These are phyloP conservation scores for Coleophora flavipennella DNA, from an alignment of 2,888 invertebrate species.

Conservation along the genomic window DNA sequence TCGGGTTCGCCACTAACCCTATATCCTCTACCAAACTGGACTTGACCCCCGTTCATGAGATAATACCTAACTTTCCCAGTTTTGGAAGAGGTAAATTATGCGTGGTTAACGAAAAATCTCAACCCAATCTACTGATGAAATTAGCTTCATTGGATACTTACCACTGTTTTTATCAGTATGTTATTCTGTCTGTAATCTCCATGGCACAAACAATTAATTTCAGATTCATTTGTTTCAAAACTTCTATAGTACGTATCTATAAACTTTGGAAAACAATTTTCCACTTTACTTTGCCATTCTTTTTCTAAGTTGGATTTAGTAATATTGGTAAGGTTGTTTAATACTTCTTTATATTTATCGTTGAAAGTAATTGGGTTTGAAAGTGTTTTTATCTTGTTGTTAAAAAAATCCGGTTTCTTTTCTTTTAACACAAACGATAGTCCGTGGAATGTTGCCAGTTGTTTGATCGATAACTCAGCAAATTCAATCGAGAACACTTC, in stretches of 20 bases:
- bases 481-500: constrained; percentile 22
- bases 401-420: constrained; percentile 21
- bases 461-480: constrained; percentile 22
- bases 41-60: too few relatives aligned
- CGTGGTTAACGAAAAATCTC: too few relatives aligned
- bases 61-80: too few relatives aligned
- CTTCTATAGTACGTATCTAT: constrained; percentile 16
- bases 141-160: constrained; percentile 14
- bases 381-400: constrained; percentile 14
- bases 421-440: constrained; percentile 27
- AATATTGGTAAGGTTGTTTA: constrained; percentile 14
- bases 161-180: constrained; percentile 22
- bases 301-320: constrained; percentile 11
- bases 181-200: constrained; percentile 32
- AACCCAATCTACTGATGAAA: too few relatives aligned
- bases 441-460: constrained; percentile 32
- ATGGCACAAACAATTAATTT: constrained; percentile 22
- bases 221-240: constrained; percentile 12
- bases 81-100: too few relatives aligned
- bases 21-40: too few relatives aligned
- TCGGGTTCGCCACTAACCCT: too few relatives aligned
- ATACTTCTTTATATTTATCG: constrained; percentile 16
- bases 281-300: constrained; percentile 12
- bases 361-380: constrained; percentile 15
- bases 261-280: constrained; percentile 8